Conservation (phyloP, 2,113 vertebrate species). For the Odontophorus gujanensis region DNA sequence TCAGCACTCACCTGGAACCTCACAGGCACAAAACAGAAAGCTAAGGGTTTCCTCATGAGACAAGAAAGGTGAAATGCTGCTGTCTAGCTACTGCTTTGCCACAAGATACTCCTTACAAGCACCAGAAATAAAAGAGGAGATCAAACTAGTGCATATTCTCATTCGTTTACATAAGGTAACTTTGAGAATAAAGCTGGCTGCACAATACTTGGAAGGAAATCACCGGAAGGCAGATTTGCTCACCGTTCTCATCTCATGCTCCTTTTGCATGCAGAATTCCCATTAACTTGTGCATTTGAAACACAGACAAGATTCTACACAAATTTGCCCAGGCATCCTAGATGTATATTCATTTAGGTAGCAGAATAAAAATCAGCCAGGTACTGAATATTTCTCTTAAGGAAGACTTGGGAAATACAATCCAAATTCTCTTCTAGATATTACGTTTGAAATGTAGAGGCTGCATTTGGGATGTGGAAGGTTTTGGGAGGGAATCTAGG, state of each 20-base stretch:
- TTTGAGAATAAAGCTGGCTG: neutral
- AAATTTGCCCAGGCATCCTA: neutral
- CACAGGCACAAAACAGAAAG: neutral
- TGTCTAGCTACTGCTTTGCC: neutral
- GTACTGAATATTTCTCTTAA: neutral
- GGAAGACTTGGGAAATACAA: neutral
- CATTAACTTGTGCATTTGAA: conserved; percentile 2
- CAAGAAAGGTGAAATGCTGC: neutral
- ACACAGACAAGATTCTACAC: neutral
- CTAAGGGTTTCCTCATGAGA: neutral
- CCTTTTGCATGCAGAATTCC: neutral
- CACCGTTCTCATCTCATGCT: neutral
- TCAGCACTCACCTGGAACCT: neutral
- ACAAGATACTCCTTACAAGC: neutral
- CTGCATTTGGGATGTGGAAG: neutral
- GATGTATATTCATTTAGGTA: neutral
- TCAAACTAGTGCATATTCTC: neutral
- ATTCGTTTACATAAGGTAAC: conserved; percentile 19
- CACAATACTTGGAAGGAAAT: neutral
- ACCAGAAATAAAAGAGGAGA: neutral
- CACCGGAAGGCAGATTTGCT: neutral
- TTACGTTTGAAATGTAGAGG: neutral
- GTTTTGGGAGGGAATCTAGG: neutral
- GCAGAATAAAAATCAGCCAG: neutral
- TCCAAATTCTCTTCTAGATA: neutral